Evolutionary conservation across 2,888 invertebrate species (phyloP), one percentile per base, ranked within the genome.

Genomic region (Polydrusus pterygomalis): DNA sequence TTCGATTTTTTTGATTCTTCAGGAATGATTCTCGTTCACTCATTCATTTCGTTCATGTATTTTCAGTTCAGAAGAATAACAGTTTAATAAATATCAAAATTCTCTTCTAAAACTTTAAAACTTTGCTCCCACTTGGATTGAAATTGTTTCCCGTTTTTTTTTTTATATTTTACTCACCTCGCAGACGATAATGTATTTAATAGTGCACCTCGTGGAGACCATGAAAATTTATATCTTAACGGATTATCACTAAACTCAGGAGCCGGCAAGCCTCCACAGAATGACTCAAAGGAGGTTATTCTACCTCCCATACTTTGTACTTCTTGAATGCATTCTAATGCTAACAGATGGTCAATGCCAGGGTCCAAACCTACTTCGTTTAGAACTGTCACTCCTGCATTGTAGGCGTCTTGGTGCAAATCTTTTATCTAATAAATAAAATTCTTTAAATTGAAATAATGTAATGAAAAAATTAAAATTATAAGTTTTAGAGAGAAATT

Each of bases 351-450:
- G 65, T 88, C 88, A 18, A 88, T 85, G 20, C 97, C 99, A 0
- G 99, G 99, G 86, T 99, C 99, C 38, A 99, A 89, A 0, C 99
- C 99, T 0, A 98, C 94, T 89, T 99, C 99, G 85, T 99, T 99
- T 79, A 99, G 89, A 51, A 99, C 91, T 0, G 98, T 98, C 0
- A 99, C 90, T 0, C 96, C 97, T 0, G 97, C 96, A 40, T 94
- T 93, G 63, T 92, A 90, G 0, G 99, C 99, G 70, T 90, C 90
- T 49, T 94, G 89, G 83, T 98, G 93, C 10, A 98, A 88, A 0
- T 91, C 91, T 82, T 91, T 92, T 43, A 77, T 74, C 74, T 77
- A n/a, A 38, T 13, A 54, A 65, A 1, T 13, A 56, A 62, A 70
- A 47, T 13, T 40, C 18, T 40, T 11, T 8, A 40, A 25, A 25